phyloP scores from a whole-genome alignment of 2,888 invertebrate genomes.

The Acrocyrtus sp. region DNA sequence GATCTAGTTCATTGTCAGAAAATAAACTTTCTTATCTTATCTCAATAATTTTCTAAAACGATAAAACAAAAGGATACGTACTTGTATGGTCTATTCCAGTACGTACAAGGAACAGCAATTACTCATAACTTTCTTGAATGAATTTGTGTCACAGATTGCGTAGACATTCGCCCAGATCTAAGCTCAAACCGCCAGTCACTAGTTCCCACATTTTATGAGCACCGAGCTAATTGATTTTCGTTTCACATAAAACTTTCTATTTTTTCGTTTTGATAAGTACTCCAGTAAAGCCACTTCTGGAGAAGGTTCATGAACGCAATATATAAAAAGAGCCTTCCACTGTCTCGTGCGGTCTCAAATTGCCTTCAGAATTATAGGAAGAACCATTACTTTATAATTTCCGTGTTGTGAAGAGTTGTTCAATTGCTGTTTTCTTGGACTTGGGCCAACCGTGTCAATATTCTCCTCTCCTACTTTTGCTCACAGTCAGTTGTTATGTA shows the following conservation, averaged over 20 bases:
- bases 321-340: not conserved
- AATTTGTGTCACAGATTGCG: too few species aligned
- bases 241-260: not conserved
- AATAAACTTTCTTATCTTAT: not conserved
- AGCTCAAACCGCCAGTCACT: slow-evolving; percentile 1
- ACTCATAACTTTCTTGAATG: too few species aligned
- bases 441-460: too few species aligned
- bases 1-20: not conserved
- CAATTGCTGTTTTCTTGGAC: too few species aligned
- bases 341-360: not conserved
- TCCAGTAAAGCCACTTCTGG: not conserved
- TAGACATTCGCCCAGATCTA: too few species aligned
- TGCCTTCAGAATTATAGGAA: not conserved
- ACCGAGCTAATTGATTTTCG: not conserved
- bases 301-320: not conserved
- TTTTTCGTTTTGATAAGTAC: too few species aligned
- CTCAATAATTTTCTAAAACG: not conserved
- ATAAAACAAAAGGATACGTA: slow-evolving; percentile 8
- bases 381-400: too few species aligned
- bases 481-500: too few species aligned
- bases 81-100: not conserved
- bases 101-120: too few species aligned
- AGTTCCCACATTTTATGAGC: slow-evolving; percentile 4
- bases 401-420: not conserved
- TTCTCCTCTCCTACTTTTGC: too few species aligned